Base-by-base conservation (phyloP, 2,797 vertebrate genomes). In the Gymnoscopelus braueri region DNA sequence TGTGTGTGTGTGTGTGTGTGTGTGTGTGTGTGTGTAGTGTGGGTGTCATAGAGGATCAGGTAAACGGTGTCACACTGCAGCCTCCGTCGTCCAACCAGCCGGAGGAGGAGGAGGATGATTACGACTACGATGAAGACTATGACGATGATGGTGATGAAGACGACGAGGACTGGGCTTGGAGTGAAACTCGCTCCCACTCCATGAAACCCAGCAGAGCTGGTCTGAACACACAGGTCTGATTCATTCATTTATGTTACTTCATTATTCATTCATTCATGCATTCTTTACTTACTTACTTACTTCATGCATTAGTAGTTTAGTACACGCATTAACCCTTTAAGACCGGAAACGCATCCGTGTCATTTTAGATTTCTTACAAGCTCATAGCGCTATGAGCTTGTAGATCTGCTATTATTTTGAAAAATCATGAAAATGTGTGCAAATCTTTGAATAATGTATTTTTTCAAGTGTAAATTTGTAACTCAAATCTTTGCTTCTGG, bases 91-190 rank as follows among this genome's bases (percentile, higher is more conserved):
- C 54, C 2, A 55, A 69, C 0, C 13, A 12, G 3, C 1, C 65
- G 0, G 5, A 0, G 2, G 48, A 67, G n/a, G 80, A 75, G 0
- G 11, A 88, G 0, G 54, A 32, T 0, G 59, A 53, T 0, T 86
- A 89, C 3, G 77, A 79, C 0, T 91, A 92, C 2, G 74, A 78
- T 0, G 75, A 78, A 0, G 89, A 87, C 0, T 83, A 90, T 0
- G 83, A 93, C 0, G 89, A 93, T 0, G 87, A 94, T 0, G 88
- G 92, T 0, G 80, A 88, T 0, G 91, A 92, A 0, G 93, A 93
- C 0, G 95, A 92, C 3, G 90, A 93, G 1, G 92, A 94, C 2
- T 98, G 96, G 96, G 94, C 91, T 55, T 98, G 95, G 95, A 80
- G 86, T 72, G 93, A 93, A 55, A 75, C 85, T 5, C 67, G 81